Percentiles rank a stretch among this genome's conserved stretches.
phyloP scores from a whole-genome alignment of 2,888 invertebrate species.

The Microchrysa polita region DNA sequence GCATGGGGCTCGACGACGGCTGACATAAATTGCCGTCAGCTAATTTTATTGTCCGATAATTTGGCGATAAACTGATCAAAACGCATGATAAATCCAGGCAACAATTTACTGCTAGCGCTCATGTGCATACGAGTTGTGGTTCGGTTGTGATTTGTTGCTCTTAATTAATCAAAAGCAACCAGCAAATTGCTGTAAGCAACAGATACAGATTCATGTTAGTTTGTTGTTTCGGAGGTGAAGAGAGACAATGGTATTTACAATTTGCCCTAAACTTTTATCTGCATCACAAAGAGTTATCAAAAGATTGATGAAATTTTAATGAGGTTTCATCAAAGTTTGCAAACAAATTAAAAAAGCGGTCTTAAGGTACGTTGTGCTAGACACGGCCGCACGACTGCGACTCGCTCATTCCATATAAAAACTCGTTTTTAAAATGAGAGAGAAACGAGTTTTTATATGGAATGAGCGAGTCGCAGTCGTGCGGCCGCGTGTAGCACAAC shows the following conservation, averaged over 20 bases:
- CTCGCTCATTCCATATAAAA: no score
- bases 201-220: not conserved
- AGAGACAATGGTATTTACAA: not conserved
- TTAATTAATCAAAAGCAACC: conserved; percentile 49
- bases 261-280: not conserved
- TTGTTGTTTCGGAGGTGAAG: not conserved
- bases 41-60: conserved; percentile 50
- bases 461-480: no score
- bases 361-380: no score
- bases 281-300: not conserved
- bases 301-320: conserved; percentile 1
- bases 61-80: conserved; percentile 49
- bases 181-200: conserved; percentile 39
- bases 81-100: conserved; percentile 40
- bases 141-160: conserved; percentile 48
- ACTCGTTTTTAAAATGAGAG: no score
- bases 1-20: conserved; percentile 27
- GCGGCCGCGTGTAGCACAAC: no score
- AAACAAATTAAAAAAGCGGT: no score
- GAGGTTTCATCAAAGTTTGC: no score
- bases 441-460: no score
- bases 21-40: conserved; percentile 47
- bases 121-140: conserved; percentile 25
- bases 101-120: conserved; percentile 46
- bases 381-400: no score